A percentile compares a stretch with the other conserved stretches of the same genome.
Conservation (phyloP, 2,797 vertebrate genomes). For the Acipenser oxyrinchus region DNA sequence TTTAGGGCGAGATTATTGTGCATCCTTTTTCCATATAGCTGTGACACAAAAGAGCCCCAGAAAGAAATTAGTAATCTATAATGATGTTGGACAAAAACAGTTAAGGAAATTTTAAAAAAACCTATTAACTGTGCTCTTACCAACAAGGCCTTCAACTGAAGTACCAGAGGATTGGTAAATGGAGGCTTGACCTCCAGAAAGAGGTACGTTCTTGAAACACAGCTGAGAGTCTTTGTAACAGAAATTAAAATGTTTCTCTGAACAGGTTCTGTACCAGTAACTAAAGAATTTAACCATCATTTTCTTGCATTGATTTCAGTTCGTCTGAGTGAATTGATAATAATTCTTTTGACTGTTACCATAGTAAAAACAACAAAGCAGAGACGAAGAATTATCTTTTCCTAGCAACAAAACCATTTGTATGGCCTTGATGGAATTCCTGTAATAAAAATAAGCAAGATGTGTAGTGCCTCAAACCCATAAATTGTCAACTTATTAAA, state of each 20-base stretch:
- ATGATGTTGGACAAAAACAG: conserved; percentile 65
- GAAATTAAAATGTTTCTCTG: conserved; percentile 59
- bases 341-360: conserved; percentile 15
- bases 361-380: conserved; percentile 6
- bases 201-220: conserved; percentile 51
- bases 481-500: too few species aligned
- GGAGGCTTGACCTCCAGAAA: conserved; percentile 70
- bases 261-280: conserved; percentile 44
- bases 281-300: conserved; percentile 33
- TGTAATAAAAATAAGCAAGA: too few species aligned
- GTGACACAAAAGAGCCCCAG: conserved; percentile 53
- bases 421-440: conserved; percentile 11
- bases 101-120: conserved; percentile 57
- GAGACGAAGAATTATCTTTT: conserved; percentile 5
- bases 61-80: conserved; percentile 63
- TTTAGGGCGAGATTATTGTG: conserved; percentile 47
- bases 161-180: conserved; percentile 64
- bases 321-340: conserved; percentile 19
- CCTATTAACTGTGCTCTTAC: conserved; percentile 77
- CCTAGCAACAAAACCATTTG: conserved; percentile 10
- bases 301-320: conserved; percentile 25
- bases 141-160: conserved; percentile 79
- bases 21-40: conserved; percentile 43
- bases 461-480: too few species aligned
- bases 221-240: conserved; percentile 67